phyloP scores from a whole-genome alignment of 2,797 vertebrate genomes.

The Acomys russatus region DNA sequence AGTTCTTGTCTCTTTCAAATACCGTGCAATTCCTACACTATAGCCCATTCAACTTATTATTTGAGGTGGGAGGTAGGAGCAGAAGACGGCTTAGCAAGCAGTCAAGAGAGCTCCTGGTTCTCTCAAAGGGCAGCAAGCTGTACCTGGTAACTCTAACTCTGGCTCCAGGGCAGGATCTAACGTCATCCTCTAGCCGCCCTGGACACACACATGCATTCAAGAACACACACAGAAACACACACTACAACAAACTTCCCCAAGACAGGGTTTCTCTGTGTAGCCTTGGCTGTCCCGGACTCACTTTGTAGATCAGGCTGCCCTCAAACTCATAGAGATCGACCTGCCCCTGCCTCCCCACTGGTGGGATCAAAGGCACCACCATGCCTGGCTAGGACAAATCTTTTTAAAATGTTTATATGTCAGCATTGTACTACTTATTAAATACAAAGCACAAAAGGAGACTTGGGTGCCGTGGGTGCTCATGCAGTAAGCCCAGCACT shows the following conservation, averaged over 20 bases:
- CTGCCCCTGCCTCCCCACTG: too few relatives aligned
- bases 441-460: conserved; percentile 38
- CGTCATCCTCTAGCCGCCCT: background rate
- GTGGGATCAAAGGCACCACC: too few relatives aligned
- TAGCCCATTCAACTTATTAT: conserved; percentile 57
- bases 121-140: background rate
- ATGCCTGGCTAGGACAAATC: background rate
- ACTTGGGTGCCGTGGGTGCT: background rate
- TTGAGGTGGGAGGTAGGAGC: background rate
- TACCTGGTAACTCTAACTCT: background rate
- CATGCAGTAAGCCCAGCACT: background rate
- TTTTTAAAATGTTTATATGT: background rate
- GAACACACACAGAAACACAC: background rate
- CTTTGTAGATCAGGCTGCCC: too few relatives aligned
- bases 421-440: conserved; percentile 48
- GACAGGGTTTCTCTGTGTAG: too few relatives aligned
- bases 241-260: background rate
- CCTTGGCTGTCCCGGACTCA: too few relatives aligned
- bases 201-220: background rate
- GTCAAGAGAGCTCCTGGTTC: background rate
- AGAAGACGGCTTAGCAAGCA: background rate
- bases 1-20: conserved; percentile 32
- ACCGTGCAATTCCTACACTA: conserved; percentile 20
- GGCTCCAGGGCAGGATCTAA: background rate
- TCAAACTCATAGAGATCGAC: too few relatives aligned